Evolutionary conservation across 2,113 vertebrate genomes (phyloP).

Genomic region (Rhabdornis inornatus): DNA sequence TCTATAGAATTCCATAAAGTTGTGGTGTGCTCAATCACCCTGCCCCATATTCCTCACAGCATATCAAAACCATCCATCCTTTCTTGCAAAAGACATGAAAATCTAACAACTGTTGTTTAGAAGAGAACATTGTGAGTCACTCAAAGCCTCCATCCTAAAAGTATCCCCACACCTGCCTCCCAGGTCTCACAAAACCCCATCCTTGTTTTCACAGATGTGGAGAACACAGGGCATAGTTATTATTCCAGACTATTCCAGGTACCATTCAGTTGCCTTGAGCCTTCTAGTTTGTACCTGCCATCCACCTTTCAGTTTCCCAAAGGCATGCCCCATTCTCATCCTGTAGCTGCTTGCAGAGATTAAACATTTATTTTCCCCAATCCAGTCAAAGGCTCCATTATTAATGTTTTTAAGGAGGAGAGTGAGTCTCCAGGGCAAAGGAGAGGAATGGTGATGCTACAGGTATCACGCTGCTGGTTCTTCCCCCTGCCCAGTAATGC

Average conservation of each 20-base stretch:
- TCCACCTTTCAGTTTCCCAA: background rate
- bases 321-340: background rate
- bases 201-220: background rate
- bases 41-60: rapidly evolving
- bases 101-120: background rate
- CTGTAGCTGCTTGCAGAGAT: background rate
- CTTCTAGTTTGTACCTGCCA: background rate
- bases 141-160: background rate
- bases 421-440: background rate
- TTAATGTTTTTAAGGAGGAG: background rate
- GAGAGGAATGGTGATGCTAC: background rate
- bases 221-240: background rate
- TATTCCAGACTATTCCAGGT: background rate
- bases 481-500: background rate
- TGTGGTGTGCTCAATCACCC: background rate
- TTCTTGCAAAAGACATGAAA: background rate
- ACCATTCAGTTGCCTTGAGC: background rate
- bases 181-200: background rate
- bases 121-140: background rate
- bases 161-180: background rate
- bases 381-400: background rate
- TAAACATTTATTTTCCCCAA: background rate
- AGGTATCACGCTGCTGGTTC: background rate
- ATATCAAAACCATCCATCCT: background rate
- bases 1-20: background rate